Evolutionary conservation across 1,140 invertebrate species (phyloP).

Genomic region (Drosophila tristis): DNA sequence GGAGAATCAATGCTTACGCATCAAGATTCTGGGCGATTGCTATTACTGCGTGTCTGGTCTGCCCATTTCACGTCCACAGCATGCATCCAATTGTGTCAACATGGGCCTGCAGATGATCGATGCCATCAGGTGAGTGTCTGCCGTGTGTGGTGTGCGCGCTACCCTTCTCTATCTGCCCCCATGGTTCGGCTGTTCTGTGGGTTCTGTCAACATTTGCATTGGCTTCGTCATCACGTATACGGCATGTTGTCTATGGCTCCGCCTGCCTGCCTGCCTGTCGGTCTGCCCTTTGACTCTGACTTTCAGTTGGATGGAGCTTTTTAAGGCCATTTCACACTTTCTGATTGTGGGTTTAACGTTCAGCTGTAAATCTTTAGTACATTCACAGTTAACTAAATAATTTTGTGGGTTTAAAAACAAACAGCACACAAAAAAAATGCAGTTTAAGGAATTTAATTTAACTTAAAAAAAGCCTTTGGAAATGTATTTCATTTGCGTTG

Average conservation of each 20-base stretch:
- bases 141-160: neutral
- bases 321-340: constrained; percentile 39
- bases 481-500: neutral
- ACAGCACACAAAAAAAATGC: too few species aligned
- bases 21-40: constrained; percentile 98
- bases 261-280: neutral
- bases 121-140: constrained; percentile 91
- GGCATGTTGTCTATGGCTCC: constrained; percentile 63
- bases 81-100: constrained; percentile 97
- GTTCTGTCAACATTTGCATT: constrained; percentile 52
- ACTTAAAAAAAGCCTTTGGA: neutral
- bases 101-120: constrained; percentile 99
- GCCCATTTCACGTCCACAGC: constrained; percentile 95
- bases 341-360: constrained; percentile 48
- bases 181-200: constrained; percentile 10
- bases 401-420: neutral
- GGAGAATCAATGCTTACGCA: constrained; percentile 97
- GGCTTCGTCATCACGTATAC: constrained; percentile 52
- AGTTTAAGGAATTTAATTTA: neutral
- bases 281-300: constrained; percentile 49
- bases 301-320: constrained; percentile 21
- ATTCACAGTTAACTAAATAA: constrained; percentile 37
- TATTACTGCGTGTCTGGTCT: constrained; percentile 98
- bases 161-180: neutral
- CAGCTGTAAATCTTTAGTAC: constrained; percentile 19